Evolutionary conservation across 2,888 invertebrate species (phyloP).

Genomic region (Microctonus hyperodae): DNA sequence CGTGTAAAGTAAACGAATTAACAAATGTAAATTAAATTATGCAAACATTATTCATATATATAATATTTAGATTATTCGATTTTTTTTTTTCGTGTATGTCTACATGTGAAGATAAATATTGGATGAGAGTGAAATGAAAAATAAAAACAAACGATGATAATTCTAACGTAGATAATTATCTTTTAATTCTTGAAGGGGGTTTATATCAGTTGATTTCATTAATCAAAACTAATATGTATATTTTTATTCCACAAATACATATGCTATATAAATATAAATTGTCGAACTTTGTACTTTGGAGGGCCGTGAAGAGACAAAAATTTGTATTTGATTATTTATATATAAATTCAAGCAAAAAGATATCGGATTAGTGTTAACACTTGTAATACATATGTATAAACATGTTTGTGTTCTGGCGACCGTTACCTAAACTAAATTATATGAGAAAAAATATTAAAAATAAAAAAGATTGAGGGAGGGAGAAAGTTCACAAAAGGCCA

Average conservation of each 20-base stretch:
- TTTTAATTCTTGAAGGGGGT: background rate
- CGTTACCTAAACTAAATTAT: background rate
- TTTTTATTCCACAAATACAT: background rate
- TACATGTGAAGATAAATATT: background rate
- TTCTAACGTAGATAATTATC: background rate
- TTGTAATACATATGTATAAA: background rate
- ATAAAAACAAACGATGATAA: background rate
- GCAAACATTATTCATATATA: background rate
- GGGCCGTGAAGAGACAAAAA: background rate
- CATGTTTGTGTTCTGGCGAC: background rate
- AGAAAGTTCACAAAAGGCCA: constrained; percentile 48
- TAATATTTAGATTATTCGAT: background rate
- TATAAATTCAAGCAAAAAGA: background rate
- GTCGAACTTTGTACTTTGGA: constrained; percentile 29
- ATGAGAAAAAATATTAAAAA: background rate
- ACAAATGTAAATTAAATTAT: background rate
- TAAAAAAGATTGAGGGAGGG: constrained; percentile 30
- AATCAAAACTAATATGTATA: background rate
- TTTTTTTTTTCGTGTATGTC: background rate
- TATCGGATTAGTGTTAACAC: background rate
- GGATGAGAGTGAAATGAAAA: background rate
- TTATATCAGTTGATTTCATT: background rate
- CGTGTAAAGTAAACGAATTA: too few relatives aligned
- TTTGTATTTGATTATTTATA: background rate
- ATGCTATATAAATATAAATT: constrained; percentile 15